Evolutionary conservation across 2,888 invertebrate genomes (phyloP).

Genomic region (Nudaria mundana): DNA sequence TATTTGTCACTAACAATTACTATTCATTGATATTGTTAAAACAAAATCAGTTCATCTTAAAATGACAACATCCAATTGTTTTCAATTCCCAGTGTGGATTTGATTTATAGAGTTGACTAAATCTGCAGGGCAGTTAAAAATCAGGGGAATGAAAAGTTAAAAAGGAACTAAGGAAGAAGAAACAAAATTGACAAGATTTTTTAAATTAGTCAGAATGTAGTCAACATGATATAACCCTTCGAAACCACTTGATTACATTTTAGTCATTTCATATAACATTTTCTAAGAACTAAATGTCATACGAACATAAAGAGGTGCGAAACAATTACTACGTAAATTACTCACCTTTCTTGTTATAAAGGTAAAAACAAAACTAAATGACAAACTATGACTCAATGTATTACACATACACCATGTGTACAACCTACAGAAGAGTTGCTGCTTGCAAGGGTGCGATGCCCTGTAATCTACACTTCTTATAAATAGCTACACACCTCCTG

Average conservation of each 20-base stretch:
- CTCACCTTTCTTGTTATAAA: constrained; percentile 26
- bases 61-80: constrained; percentile 9
- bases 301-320: constrained; percentile 5
- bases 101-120: background rate
- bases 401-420: constrained; percentile 11
- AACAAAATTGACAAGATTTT: too few relatives aligned
- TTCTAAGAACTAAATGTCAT: constrained; percentile 10
- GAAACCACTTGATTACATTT: background rate
- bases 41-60: constrained; percentile 12
- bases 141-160: too few relatives aligned
- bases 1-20: constrained; percentile 23
- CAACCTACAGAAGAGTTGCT: constrained; percentile 12
- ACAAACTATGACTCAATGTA: constrained; percentile 27
- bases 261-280: background rate
- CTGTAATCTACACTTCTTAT: background rate
- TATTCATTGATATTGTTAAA: constrained; percentile 22
- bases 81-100: constrained; percentile 4
- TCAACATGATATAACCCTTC: too few relatives aligned
- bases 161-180: background rate
- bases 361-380: constrained; percentile 14
- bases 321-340: constrained; percentile 20
- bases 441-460: background rate
- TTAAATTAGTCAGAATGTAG: too few relatives aligned
- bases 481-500: background rate
- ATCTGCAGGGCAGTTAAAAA: too few relatives aligned